Evolutionary conservation across 2,888 invertebrate genomes (phyloP), one percentile per base, ranked within the genome.

Genomic region (Drosophila merina): DNA sequence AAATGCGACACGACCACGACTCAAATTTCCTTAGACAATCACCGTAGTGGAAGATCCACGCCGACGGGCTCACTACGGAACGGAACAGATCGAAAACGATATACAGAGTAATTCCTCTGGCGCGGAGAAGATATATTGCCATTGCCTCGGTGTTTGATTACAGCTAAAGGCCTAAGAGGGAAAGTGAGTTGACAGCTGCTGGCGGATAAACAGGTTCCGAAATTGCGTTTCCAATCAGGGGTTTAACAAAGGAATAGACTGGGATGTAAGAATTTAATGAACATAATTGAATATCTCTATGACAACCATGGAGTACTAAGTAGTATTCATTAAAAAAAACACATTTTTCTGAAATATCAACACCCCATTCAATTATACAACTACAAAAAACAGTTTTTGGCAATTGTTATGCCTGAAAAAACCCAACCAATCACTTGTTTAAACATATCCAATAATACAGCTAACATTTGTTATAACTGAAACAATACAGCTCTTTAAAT

Each of bases 121-220:
- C 50, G 77, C 75, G 66, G 75, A 60, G n/a, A 52, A 75, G 86
- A 85, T 79, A 71, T 50, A 67, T 33, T 36, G n/a, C 36, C 36
- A 36, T 5, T 54, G 38, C 47, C 38, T 14, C 52, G 75, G 73
- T 76, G 56, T 82, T 60, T 59, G 59, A 77, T 85, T 76, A 75
- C 77, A 73, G 64, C 50, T 33, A 74, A 33, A 51, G 74, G 42
- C 44, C 63, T 56, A 48, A 62, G 72, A 57, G 56, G 48, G 64
- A 80, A 76, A 72, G 66, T 76, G 51, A 49, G 42, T 31, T 58
- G 51, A 30, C 59, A 63, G 59, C 64, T 42, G 52, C 10, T 14
- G 12, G n/a, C 14, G 20, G 50, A 36, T 20, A 20, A 49, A 36
- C 51, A 52, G 42, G 59, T 59, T 59, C 6, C 36, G 6, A 36